These are phyloP conservation scores for Lasioglossum calceatum DNA, from an alignment of 2,888 invertebrate genomes.

Conservation along the genomic window DNA sequence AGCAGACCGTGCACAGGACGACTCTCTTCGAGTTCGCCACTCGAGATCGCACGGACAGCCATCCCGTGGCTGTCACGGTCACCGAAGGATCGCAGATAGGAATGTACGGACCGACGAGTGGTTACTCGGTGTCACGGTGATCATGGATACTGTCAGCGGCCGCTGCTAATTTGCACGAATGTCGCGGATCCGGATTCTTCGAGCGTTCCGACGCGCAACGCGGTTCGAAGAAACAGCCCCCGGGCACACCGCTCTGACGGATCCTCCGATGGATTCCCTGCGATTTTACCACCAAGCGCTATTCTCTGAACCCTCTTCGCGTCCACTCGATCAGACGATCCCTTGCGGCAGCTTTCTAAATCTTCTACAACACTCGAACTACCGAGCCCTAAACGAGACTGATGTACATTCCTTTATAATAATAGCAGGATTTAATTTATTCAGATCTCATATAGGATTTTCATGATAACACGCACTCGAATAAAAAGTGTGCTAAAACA, in stretches of 20 bases:
- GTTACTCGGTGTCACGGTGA: constrained; percentile 62
- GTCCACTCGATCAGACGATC: not conserved
- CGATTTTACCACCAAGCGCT: not conserved
- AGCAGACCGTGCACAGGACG: constrained; percentile 23
- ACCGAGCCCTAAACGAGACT: not conserved
- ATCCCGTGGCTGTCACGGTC: constrained; percentile 52
- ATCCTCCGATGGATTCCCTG: not conserved
- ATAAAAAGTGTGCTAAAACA: no score
- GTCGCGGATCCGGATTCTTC: constrained; percentile 60
- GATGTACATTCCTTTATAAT: not conserved
- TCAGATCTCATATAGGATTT: no score
- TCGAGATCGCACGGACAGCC: constrained; percentile 48
- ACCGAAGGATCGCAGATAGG: constrained; percentile 56
- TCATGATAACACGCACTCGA: no score
- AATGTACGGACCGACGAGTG: constrained; percentile 60
- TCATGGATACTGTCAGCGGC: constrained; percentile 62
- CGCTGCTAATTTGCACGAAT: constrained; percentile 64
- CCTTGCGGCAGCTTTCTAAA: not conserved
- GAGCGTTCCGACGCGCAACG: constrained; percentile 37
- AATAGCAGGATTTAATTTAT: no score
- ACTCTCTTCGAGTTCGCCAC: constrained; percentile 34
- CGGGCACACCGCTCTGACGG: not conserved
- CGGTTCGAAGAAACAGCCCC: constrained; percentile 37
- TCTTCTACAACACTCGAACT: not conserved
- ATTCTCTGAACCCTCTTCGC: not conserved